Base-by-base conservation (phyloP, 2,113 vertebrate species). In the Grus americana region DNA sequence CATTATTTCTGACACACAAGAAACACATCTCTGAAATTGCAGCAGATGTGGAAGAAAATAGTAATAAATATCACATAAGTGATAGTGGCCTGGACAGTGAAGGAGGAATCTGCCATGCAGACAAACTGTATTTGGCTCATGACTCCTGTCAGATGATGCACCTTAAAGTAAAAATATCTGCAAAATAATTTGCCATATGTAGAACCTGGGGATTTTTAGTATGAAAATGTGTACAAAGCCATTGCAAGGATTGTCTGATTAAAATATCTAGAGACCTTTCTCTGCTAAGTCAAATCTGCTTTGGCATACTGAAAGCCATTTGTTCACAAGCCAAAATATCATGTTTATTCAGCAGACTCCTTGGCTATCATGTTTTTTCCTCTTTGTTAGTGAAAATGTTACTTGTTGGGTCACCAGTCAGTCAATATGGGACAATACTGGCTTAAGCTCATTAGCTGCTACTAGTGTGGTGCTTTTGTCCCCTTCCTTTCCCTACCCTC, bases 1-100 rank as follows among this genome's bases (percentile, higher is more conserved):
- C 87, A 74, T 95, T 92, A 90, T 93, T 95, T 93, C 91, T 96
- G 86, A 95, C 91, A 92, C 91, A 95, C 38, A 40, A 82, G 84
- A 90, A 93, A 95, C 73, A 67, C 78, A 94, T 91, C 71, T 94
- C 89, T 95, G 84, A 96, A 93, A 92, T 95, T 92, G 52, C 63
- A 79, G 70, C 89, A 95, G 70, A 90, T 93, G 91, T 93, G 96
- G 92, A 93, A 96, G 82, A 94, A 95, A 78, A 75, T 57, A 88
- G 85, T 92, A 92, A 95, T 90, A 87, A 97, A 68, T 91, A 86
- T 67, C 89, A 44, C 70, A 82, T 55, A 93, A 94, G 62, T 83
- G 49, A 72, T 91, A 78, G 84, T 62, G 89, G 84, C 71, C 91
- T 80, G 78, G 86, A 66, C n/a, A 78, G 62, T 78, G 67, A 76